phyloP scores from a whole-genome alignment of 2,113 vertebrate genomes.

The Phrynosoma platyrhinos region DNA sequence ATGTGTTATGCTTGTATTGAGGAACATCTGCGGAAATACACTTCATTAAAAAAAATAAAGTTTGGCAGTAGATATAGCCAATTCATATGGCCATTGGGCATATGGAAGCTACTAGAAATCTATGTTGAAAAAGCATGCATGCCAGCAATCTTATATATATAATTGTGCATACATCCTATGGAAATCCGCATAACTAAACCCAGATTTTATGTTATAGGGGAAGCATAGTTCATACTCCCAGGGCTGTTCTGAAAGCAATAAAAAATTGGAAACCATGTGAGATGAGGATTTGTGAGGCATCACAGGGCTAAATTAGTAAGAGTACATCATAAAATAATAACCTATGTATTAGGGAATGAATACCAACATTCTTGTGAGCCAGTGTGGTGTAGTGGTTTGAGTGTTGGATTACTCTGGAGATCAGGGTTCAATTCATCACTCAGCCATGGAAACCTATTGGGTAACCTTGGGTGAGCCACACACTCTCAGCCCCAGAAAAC shows the following conservation, averaged over 20 bases:
- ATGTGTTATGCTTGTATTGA: constrained; percentile 54
- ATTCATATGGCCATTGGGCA: not conserved
- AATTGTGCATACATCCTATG: not conserved
- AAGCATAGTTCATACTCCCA: not conserved
- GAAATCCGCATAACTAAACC: not conserved
- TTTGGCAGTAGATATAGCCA: constrained; percentile 5
- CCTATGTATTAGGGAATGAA: not conserved
- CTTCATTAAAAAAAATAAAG: not conserved
- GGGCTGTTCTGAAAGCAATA: not conserved
- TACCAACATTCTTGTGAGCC: not conserved
- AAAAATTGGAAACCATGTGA: not conserved
- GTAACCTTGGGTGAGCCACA: too few species aligned
- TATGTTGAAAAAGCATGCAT: not conserved
- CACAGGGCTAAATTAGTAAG: not conserved
- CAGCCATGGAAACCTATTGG: too few species aligned
- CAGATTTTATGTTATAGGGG: not conserved
- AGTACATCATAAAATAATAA: not conserved
- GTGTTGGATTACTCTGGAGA: too few species aligned
- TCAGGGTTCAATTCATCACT: too few species aligned
- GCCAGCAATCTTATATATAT: not conserved
- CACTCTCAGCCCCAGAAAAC: too few species aligned
- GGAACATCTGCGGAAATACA: constrained; percentile 44
- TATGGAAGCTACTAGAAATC: constrained; percentile 1
- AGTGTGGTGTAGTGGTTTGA: too few species aligned
- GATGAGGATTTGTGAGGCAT: not conserved